phyloP scores from a whole-genome alignment of 2,113 vertebrate genomes.

The Nycticebus coucang region DNA sequence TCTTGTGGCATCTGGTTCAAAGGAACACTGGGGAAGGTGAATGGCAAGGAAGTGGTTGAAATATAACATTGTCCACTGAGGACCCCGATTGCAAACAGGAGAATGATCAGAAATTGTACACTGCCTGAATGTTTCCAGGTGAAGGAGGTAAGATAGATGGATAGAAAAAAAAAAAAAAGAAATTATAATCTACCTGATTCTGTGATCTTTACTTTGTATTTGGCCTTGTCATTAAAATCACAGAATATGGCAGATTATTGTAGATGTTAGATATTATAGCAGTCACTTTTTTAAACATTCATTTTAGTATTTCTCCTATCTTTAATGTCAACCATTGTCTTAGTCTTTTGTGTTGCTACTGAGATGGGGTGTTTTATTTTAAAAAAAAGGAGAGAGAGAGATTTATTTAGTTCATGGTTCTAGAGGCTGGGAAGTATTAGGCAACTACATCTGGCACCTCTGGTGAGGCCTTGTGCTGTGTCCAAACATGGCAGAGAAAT shows the following conservation, averaged over 20 bases:
- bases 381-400: neutral
- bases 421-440: neutral
- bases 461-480: neutral
- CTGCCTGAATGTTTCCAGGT: neutral
- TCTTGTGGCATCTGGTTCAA: neutral
- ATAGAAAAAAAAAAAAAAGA: neutral
- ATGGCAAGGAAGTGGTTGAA: neutral
- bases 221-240: neutral
- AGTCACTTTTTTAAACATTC: neutral
- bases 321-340: neutral
- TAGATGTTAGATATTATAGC: slow-evolving; percentile 1
- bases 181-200: neutral
- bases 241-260: slow-evolving; percentile 4
- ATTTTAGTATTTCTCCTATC: slow-evolving; percentile 35
- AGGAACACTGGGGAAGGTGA: neutral
- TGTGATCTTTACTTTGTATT: neutral
- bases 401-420: neutral
- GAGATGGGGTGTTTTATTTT: neutral
- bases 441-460: neutral
- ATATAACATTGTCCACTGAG: neutral
- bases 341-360: neutral
- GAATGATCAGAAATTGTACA: neutral
- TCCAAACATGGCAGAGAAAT: neutral
- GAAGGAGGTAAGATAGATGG: neutral
- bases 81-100: neutral